phyloP scores from a whole-genome alignment of 2,113 vertebrate species.

The Rhinichthys klamathensis region DNA sequence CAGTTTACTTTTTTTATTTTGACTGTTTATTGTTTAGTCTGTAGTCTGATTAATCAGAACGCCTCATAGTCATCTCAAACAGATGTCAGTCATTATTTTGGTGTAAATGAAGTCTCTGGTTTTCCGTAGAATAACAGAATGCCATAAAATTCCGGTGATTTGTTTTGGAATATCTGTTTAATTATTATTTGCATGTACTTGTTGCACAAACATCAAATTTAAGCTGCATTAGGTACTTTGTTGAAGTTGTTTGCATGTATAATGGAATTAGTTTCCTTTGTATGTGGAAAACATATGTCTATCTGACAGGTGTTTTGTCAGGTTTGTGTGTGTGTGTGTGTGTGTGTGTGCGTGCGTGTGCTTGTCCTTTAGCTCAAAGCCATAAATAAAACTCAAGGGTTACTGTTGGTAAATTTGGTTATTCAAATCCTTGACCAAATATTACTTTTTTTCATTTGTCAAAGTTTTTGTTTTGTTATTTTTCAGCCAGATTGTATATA shows the following conservation, averaged over 20 bases:
- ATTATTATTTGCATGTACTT: not conserved
- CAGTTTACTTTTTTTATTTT: constrained; percentile 67
- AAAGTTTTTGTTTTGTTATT: constrained; percentile 22
- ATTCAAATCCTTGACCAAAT: not conserved
- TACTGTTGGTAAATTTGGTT: not conserved
- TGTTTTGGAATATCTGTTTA: not conserved
- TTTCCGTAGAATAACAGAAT: not conserved
- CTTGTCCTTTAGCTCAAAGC: not conserved
- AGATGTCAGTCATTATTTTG: not conserved
- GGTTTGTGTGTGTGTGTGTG: not conserved
- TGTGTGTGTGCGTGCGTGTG: not conserved
- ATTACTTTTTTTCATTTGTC: not conserved
- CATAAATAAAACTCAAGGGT: constrained; percentile 15
- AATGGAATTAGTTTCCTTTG: constrained; percentile 61
- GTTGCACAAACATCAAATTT: constrained; percentile 19
- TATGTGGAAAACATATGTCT: not conserved
- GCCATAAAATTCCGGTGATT: not conserved
- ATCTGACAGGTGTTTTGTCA: not conserved
- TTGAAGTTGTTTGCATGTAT: constrained; percentile 56
- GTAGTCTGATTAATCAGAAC: not conserved
- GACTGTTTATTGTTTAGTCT: not conserved
- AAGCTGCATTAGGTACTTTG: constrained; percentile 9
- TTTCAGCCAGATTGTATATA: not conserved
- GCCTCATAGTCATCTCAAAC: constrained; percentile 7
- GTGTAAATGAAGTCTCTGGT: constrained; percentile 13